Conservation (phyloP, 2,797 vertebrate genomes). For the Fistularia commersonii region DNA sequence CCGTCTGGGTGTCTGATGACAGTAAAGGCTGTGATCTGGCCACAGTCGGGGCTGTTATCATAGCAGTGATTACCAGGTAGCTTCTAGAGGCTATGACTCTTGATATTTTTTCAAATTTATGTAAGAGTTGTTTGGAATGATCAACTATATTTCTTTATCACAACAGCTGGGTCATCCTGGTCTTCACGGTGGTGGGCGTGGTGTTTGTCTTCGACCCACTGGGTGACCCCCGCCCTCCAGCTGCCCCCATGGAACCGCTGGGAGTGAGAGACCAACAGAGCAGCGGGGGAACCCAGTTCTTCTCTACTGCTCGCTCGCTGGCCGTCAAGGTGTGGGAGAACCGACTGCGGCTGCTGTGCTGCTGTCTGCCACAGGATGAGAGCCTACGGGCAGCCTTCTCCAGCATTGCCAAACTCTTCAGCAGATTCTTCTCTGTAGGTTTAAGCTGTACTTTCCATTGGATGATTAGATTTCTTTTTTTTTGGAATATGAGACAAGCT, state of each 20-base stretch:
- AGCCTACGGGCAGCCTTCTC: conserved; percentile 88
- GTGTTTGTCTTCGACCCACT: conserved; percentile 91
- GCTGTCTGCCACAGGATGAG: conserved; percentile 88
- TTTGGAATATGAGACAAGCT: background rate
- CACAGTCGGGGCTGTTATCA: conserved; percentile 78
- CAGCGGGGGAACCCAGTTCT: conserved; percentile 81
- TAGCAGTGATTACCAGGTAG: conserved; percentile 88
- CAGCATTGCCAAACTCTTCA: conserved; percentile 87
- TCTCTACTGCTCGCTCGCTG: conserved; percentile 83
- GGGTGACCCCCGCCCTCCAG: conserved; percentile 71
- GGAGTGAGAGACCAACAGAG: conserved; percentile 78
- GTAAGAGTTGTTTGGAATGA: background rate
- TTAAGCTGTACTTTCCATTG: background rate
- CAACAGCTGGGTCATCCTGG: conserved; percentile 91
- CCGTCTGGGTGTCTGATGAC: conserved; percentile 84
- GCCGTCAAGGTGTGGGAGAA: conserved; percentile 91
- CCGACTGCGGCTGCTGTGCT: conserved; percentile 87
- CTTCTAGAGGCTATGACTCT: background rate
- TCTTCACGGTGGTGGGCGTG: conserved; percentile 80
- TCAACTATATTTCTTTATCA: background rate
- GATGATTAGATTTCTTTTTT: background rate
- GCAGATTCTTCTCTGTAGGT: conserved; percentile 86
- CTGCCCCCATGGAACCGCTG: conserved; percentile 23
- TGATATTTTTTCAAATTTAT: background rate
- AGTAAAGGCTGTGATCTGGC: conserved; percentile 79